Percentiles rank a stretch among this genome's conserved stretches.
Conservation (phyloP, 2,888 invertebrate species). For the Oscheius sp. region DNA sequence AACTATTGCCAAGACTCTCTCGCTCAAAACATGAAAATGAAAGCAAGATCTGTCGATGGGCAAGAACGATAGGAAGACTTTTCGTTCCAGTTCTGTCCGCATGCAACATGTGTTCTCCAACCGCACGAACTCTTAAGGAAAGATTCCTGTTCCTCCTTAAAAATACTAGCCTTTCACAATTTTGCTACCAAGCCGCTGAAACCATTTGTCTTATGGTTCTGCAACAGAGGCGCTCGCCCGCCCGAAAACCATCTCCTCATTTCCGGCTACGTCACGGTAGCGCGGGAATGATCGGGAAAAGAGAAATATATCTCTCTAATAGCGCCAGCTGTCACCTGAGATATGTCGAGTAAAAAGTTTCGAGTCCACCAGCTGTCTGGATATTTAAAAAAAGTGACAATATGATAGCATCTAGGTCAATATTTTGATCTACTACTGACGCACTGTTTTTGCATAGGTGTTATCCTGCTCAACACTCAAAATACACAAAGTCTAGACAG, state of each 20-base stretch:
- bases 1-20: background rate
- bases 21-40: background rate
- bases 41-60: too few relatives aligned
- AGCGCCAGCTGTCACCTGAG: background rate
- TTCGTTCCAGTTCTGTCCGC: constrained; percentile 31
- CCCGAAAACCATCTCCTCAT: background rate
- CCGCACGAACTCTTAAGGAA: background rate
- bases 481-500: too few relatives aligned
- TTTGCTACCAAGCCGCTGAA: too few relatives aligned
- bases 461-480: too few relatives aligned
- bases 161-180: too few relatives aligned
- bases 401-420: too few relatives aligned
- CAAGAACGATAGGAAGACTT: constrained; percentile 10
- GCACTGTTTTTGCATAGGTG: too few relatives aligned
- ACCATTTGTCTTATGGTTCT: too few relatives aligned
- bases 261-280: constrained; percentile 27
- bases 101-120: constrained; percentile 12
- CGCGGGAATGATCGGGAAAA: constrained; percentile 14
- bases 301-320: constrained; percentile 14
- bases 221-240: too few relatives aligned
- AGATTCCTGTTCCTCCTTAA: constrained; percentile 23
- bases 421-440: too few relatives aligned
- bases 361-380: background rate
- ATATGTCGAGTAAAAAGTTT: background rate
- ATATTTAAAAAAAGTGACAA: too few relatives aligned